Evolutionary conservation across 1,140 invertebrate genomes (phyloP), one percentile per base, ranked within the genome.

Genomic region (Trialeurodes vaporariorum): DNA sequence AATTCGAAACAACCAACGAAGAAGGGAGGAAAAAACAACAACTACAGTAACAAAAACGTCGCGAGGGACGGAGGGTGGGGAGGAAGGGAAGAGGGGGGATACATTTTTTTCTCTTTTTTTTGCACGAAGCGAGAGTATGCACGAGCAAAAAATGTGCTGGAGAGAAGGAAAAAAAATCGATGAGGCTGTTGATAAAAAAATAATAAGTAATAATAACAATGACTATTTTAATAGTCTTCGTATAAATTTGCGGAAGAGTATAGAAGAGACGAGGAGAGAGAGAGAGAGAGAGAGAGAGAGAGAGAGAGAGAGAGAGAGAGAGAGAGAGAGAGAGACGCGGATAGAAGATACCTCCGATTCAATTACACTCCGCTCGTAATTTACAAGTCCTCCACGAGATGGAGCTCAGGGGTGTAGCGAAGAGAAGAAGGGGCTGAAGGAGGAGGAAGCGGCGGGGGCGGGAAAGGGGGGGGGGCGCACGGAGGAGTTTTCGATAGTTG

Each of bases 401-500:
- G 34, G 34, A 17, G n/a, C n/a, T n/a, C 61, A 25, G 49, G 27
- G 34, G 25, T 22, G 34, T 22, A 40, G 58, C 25, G 58, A 49
- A 25, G 61, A 12, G 63, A 2, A 26, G 27, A n/a, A n/a, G 60
- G 25, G 22, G 63, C n/a, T 21, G 67, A 27, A 58, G 21, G 59
- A 34, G 23, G 2, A 25, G 13, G 13, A 34, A 5, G 34, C 5
- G 34, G 34, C 34, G 34, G 34, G 5, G 5, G 34, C 34, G 34
- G 34, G 34, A 17, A n/a, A 27, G 24, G n/a, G 24, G n/a, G 17
- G 17, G 5, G 17, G 5, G 5, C 34, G 5, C 17, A 17, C 34
- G 34, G 17, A 17, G 13, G 23, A 59, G 23, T n/a, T 23, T 2
- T 23, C 40, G 58, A 77, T 73, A 77, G 76, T 76, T 77, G 70